phyloP scores from a whole-genome alignment of 2,113 vertebrate species.

The Meles meles region DNA sequence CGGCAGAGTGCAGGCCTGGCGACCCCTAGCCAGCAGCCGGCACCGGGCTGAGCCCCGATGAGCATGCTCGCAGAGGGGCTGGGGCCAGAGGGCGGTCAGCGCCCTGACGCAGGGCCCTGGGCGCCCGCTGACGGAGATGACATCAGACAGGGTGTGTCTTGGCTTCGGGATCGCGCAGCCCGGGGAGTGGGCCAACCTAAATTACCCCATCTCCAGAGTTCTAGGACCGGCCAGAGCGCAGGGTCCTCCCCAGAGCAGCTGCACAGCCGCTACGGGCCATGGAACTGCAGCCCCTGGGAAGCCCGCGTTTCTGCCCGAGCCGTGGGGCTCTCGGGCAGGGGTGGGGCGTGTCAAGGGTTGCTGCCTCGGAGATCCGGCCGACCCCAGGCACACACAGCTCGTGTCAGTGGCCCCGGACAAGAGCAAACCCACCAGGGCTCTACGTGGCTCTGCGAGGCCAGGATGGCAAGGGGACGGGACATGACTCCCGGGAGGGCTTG shows the following conservation, averaged over 20 bases:
- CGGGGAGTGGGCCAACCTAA: too few relatives aligned
- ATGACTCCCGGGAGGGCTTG: neutral
- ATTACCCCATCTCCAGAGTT: too few relatives aligned
- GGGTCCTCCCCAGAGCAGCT: too few relatives aligned
- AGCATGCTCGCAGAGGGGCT: neutral
- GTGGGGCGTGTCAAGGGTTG: too few relatives aligned
- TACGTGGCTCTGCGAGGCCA: too few relatives aligned
- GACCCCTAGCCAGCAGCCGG: neutral
- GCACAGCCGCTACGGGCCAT: too few relatives aligned
- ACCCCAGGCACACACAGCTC: neutral
- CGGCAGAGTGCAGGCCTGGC: accelerated
- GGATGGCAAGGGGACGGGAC: neutral
- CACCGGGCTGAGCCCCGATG: neutral
- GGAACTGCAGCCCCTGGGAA: too few relatives aligned
- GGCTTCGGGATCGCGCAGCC: neutral
- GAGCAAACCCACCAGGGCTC: neutral
- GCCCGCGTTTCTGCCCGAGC: too few relatives aligned
- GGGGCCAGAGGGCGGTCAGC: neutral
- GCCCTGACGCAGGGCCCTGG: neutral
- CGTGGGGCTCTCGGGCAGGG: too few relatives aligned
- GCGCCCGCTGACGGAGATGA: neutral
- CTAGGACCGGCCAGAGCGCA: too few relatives aligned
- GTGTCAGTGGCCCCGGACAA: accelerated
- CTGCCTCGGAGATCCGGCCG: neutral
- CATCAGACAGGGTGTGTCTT: neutral